Evolutionary conservation across 1,140 invertebrate species (phyloP).

Genomic region (Trachelipus rathkii): DNA sequence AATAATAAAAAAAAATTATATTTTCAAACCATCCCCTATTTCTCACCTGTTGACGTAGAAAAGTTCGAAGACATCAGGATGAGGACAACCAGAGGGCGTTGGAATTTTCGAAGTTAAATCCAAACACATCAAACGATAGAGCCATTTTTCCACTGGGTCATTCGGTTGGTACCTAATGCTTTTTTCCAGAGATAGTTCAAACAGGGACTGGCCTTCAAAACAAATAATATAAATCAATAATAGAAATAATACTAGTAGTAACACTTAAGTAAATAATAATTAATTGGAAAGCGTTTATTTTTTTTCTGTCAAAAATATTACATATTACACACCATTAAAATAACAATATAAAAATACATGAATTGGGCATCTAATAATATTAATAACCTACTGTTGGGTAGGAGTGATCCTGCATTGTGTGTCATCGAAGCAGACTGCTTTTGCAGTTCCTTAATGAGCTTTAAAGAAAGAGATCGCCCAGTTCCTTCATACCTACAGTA

Average conservation of each 20-base stretch:
- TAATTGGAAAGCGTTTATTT: too few species aligned
- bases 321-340: too few species aligned
- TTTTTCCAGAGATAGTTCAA: conserved; percentile 72
- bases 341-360: too few species aligned
- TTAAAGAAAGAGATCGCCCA: conserved; percentile 89
- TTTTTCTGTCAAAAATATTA: too few species aligned
- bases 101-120: conserved; percentile 61
- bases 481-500: conserved; percentile 88
- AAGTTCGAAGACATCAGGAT: conserved; percentile 82
- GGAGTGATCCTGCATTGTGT: too few species aligned
- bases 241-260: too few species aligned
- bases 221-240: not conserved
- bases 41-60: conserved; percentile 69
- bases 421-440: conserved; percentile 52
- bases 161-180: conserved; percentile 88
- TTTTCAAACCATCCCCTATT: not conserved
- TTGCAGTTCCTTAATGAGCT: conserved; percentile 85
- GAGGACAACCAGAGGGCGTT: conserved; percentile 73
- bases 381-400: too few species aligned
- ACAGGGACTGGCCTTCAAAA: conserved; percentile 25
- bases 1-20: not conserved
- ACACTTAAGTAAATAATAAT: too few species aligned
- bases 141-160: conserved; percentile 89
- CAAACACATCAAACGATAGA: conserved; percentile 86
- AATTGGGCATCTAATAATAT: too few species aligned